Percentiles rank a stretch among this genome's conserved stretches.
These are phyloP conservation scores for Bombus vancouverensis DNA, from an alignment of 1,140 invertebrate species.

Conservation along the genomic window DNA sequence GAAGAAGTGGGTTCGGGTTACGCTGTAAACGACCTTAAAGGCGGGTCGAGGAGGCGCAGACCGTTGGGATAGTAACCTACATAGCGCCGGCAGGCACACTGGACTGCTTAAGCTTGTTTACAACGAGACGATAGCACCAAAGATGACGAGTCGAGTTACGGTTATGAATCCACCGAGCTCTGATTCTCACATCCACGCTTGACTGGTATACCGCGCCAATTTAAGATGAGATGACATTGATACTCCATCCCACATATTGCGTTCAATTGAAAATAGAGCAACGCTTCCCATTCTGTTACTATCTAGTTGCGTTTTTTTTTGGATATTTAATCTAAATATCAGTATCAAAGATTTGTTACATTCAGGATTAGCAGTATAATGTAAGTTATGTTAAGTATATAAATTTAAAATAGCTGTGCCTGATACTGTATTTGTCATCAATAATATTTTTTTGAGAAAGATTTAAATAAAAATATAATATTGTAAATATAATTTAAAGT, in stretches of 20 bases:
- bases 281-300: too few relatives aligned
- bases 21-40: slow-evolving; percentile 73
- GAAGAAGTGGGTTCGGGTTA: slow-evolving; percentile 71
- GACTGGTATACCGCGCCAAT: slow-evolving; percentile 24
- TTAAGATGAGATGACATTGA: not conserved
- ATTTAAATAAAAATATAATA: not conserved
- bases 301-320: too few relatives aligned
- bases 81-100: slow-evolving; percentile 60
- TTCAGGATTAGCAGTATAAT: not conserved
- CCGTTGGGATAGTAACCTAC: slow-evolving; percentile 75
- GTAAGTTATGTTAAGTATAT: too few relatives aligned
- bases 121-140: slow-evolving; percentile 50
- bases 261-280: not conserved
- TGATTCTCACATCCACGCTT: slow-evolving; percentile 47
- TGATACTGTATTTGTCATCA: too few relatives aligned
- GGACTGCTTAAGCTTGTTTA: slow-evolving; percentile 67
- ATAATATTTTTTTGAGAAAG: too few relatives aligned
- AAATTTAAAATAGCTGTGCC: too few relatives aligned
- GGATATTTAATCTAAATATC: not conserved
- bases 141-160: slow-evolving; percentile 59
- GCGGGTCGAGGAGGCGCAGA: slow-evolving; percentile 65
- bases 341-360: not conserved
- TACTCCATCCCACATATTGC: not conserved
- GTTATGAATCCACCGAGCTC: slow-evolving; percentile 68
- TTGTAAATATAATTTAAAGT: not conserved